A percentile compares a stretch with the other conserved stretches of the same genome.
phyloP scores from a whole-genome alignment of 64 coral and sea anemone genomes.

The Actinia tenebrosa region DNA sequence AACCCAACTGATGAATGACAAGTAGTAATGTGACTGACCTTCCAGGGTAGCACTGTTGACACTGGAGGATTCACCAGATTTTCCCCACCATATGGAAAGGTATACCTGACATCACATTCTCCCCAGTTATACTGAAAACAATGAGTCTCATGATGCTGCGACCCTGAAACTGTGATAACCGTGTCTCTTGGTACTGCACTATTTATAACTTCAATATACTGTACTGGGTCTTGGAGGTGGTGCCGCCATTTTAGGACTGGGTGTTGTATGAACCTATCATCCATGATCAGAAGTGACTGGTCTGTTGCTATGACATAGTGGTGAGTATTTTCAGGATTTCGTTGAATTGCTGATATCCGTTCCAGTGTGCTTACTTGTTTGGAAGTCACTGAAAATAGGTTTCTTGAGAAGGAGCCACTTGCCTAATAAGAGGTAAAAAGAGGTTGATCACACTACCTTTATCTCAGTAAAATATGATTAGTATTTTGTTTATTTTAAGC shows the following conservation, averaged over 20 bases:
- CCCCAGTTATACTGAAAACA: conserved; percentile 78
- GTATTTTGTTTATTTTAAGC: too few relatives aligned
- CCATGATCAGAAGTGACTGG: conserved; percentile 77
- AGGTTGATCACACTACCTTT: not conserved
- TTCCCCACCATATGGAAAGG: not conserved
- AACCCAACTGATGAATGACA: too few relatives aligned
- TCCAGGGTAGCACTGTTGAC: conserved; percentile 80
- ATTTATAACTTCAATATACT: conserved; percentile 52
- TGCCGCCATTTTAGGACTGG: conserved; percentile 89
- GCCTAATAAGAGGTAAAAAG: not conserved
- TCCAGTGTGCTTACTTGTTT: conserved; percentile 59
- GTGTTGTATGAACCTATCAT: conserved; percentile 81
- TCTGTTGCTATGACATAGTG: conserved; percentile 76
- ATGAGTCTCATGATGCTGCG: conserved; percentile 60
- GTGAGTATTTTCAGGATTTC: conserved; percentile 55
- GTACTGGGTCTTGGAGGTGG: conserved; percentile 61
- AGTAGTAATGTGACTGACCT: conserved; percentile 30
- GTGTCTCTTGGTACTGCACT: conserved; percentile 53
- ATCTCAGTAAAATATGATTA: too few relatives aligned
- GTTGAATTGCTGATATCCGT: conserved; percentile 73
- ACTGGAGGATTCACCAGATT: conserved; percentile 40
- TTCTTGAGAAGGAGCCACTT: conserved; percentile 24
- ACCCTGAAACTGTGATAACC: conserved; percentile 64
- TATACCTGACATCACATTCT: not conserved
- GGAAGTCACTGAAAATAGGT: conserved; percentile 74